These are phyloP conservation scores for Drosophila buzzatii DNA, from an alignment of 2,888 invertebrate genomes.

Conservation along the genomic window DNA sequence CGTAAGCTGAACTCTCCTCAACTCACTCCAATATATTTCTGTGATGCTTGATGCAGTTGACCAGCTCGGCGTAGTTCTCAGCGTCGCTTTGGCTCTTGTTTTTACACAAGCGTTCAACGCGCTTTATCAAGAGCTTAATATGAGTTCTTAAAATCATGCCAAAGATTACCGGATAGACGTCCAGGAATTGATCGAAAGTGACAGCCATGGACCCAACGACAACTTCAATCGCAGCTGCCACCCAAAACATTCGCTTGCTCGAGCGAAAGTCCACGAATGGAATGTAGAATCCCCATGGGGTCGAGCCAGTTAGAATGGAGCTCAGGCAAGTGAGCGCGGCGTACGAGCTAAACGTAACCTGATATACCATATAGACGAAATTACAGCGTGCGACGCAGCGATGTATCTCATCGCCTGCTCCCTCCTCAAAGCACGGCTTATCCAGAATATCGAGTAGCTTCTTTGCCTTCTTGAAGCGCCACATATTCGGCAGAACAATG, in stretches of 20 bases:
- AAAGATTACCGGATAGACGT: conserved; percentile 35
- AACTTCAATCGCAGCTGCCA: conserved; percentile 18
- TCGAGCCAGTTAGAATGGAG: conserved; percentile 23
- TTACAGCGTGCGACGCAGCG: conserved; percentile 37
- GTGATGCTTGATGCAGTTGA: conserved; percentile 50
- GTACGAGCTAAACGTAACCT: conserved; percentile 18
- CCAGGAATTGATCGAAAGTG: conserved; percentile 22
- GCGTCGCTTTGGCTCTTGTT: not conserved
- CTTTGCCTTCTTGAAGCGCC: conserved; percentile 37
- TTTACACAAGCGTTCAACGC: conserved; percentile 31
- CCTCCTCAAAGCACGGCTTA: conserved; percentile 13
- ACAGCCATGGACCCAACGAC: not conserved
- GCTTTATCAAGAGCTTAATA: conserved; percentile 24
- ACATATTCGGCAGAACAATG: conserved; percentile 15
- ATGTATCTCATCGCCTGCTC: conserved; percentile 29
- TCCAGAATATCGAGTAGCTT: conserved; percentile 40
- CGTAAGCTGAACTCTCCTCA: not conserved
- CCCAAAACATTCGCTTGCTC: conserved; percentile 23
- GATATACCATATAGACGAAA: conserved; percentile 31
- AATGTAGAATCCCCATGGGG: conserved; percentile 49
- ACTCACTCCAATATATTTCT: conserved; percentile 44
- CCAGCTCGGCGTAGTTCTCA: conserved; percentile 26
- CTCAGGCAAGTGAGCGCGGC: conserved; percentile 25
- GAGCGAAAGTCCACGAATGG: conserved; percentile 38
- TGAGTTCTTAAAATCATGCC: conserved; percentile 35